Conservation (phyloP, 2,888 invertebrate genomes). For the Cryptus viduatorius region DNA sequence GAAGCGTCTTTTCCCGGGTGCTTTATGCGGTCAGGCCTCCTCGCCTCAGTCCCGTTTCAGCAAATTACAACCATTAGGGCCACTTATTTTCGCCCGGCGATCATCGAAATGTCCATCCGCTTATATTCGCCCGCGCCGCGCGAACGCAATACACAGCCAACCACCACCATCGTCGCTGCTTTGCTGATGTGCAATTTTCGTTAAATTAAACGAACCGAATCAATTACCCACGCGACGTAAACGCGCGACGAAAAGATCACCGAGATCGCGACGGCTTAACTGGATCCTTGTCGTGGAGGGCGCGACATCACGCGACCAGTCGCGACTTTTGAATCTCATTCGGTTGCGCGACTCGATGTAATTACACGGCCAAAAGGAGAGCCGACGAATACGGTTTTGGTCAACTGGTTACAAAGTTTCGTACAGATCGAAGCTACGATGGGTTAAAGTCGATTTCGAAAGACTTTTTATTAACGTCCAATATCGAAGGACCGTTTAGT, state of each 20-base stretch:
- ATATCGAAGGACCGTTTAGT: neutral
- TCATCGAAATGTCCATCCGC: slow-evolving; percentile 78
- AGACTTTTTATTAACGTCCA: slow-evolving; percentile 4
- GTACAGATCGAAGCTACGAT: slow-evolving; percentile 7
- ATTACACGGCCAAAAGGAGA: neutral
- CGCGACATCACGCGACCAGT: slow-evolving; percentile 23
- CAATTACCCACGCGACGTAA: slow-evolving; percentile 78
- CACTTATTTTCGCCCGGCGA: slow-evolving; percentile 80
- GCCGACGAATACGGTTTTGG: neutral
- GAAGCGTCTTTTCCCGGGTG: slow-evolving; percentile 79
- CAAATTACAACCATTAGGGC: slow-evolving; percentile 83
- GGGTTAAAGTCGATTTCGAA: slow-evolving; percentile 26
- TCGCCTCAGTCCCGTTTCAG: slow-evolving; percentile 79
- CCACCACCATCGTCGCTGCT: neutral
- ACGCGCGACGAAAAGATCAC: slow-evolving; percentile 55
- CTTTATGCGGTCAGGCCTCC: slow-evolving; percentile 76
- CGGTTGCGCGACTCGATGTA: neutral
- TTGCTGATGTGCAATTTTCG: slow-evolving; percentile 79
- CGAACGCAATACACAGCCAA: neutral
- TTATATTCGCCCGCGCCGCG: slow-evolving; percentile 31
- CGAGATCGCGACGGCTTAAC: slow-evolving; percentile 7
- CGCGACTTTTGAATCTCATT: slow-evolving; percentile 22
- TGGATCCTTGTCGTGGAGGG: slow-evolving; percentile 1
- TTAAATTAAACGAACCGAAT: slow-evolving; percentile 83
- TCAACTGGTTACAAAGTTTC: neutral